Base-by-base conservation (phyloP, 1,140 invertebrate species). In the Epicauta chinensis region DNA sequence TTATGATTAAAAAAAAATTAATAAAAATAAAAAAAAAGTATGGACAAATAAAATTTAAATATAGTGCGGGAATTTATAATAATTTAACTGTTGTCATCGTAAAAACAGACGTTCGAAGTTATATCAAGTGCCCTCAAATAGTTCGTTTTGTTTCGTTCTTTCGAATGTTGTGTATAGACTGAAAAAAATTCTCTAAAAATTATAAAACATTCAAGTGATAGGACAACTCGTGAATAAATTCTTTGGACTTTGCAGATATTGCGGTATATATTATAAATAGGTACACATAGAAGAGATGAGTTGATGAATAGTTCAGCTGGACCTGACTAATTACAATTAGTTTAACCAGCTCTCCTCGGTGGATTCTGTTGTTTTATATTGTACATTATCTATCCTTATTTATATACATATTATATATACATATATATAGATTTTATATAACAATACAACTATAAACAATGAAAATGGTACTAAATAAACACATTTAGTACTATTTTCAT, bases 361-460 rank as follows among this genome's bases (percentile, higher is more conserved):
- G 34, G 43, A 47, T 47, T 37, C 45, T 47, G 23, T 23, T 23
- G 45, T 47, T 47, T 47, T 47, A 47, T 47, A 47, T 37, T 47
- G 45, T 47, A 47, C 38, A 47, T 47, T 47, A 23, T 23, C 37
- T 47, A 37, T 23, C 23, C 23, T 47, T 47, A 47, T 47, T 47
- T 47, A 47, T 47, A 47, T 47, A 47, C 4, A 23, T 47, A 47
- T 47, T 47, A 37, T 47, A 47, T 47, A 47, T 47, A 5, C 37
- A 34, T 47, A 37, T 47, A 23, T n/a, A n/a, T n/a, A n/a, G n/a
- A n/a, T n/a, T n/a, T n/a, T n/a, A n/a, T n/a, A n/a, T n/a, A n/a
- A n/a, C n/a, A n/a, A n/a, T n/a, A n/a, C n/a, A n/a, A n/a, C n/a
- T n/a, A n/a, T n/a, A n/a, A n/a, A n/a, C n/a, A n/a, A n/a, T n/a